Evolutionary conservation across 2,888 invertebrate genomes (phyloP).

Genomic region (Monochamus alternatus): DNA sequence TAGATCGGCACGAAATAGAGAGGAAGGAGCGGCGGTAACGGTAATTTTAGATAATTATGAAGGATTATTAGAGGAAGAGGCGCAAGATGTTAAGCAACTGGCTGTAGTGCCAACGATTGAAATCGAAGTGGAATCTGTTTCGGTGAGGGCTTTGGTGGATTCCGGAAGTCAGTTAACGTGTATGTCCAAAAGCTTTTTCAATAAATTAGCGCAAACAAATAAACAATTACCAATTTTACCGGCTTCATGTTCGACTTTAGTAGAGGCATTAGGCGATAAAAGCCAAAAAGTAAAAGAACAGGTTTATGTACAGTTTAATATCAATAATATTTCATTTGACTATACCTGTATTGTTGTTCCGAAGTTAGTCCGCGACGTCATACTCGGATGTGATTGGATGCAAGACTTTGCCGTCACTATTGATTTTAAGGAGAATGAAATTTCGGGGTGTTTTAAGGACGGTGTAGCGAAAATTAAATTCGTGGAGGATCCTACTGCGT

Average conservation of each 20-base stretch:
- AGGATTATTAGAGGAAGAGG: neutral
- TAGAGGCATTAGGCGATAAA: constrained; percentile 14
- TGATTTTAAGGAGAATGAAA: neutral
- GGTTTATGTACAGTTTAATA: neutral
- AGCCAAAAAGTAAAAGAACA: constrained; percentile 22
- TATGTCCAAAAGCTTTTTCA: constrained; percentile 10
- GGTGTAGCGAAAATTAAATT: constrained; percentile 1
- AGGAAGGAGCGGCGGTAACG: neutral
- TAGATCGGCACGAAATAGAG: neutral
- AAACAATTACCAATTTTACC: neutral
- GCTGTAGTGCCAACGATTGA: constrained; percentile 11
- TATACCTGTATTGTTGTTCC: constrained; percentile 23
- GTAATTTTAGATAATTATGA: neutral
- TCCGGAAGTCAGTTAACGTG: constrained; percentile 13
- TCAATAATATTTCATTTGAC: constrained; percentile 4
- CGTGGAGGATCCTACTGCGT: neutral
- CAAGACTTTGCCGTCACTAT: constrained; percentile 2
- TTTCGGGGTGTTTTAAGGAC: neutral
- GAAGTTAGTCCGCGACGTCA: constrained; percentile 8
- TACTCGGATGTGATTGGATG: constrained; percentile 28
- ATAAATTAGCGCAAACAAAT: neutral
- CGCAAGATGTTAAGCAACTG: neutral
- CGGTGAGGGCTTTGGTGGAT: neutral
- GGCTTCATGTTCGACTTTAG: constrained; percentile 4
- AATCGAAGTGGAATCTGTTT: neutral